Evolutionary conservation across 53 echinoderm and acorn worm species (phyloP).

Genomic region (Stichopus horrens): DNA sequence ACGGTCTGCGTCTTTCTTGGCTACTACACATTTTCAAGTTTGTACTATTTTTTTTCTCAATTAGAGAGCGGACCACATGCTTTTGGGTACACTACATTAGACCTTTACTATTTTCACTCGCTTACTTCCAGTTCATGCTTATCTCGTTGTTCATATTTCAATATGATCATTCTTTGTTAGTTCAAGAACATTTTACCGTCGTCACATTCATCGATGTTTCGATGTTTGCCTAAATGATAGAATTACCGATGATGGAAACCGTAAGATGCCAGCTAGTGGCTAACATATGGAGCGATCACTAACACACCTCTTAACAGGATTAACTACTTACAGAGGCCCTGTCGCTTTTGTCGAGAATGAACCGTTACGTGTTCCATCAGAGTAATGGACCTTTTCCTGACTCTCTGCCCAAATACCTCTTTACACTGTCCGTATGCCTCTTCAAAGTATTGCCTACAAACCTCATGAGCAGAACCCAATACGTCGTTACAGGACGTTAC

Average conservation of each 20-base stretch:
- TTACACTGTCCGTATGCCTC: constrained; percentile 64
- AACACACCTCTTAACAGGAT: background rate
- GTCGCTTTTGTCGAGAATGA: background rate
- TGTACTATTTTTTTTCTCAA: no score
- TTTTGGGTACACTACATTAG: no score
- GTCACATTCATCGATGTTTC: background rate
- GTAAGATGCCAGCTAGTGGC: background rate
- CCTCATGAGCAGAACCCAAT: constrained; percentile 56
- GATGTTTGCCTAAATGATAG: background rate
- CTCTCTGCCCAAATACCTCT: background rate
- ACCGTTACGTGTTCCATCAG: background rate
- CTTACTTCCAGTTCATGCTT: no score
- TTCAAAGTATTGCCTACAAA: constrained; percentile 54
- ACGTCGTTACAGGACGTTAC: constrained; percentile 59
- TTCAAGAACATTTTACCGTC: no score
- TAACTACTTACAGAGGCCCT: constrained; percentile 5
- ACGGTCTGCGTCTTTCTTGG: no score
- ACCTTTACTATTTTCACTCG: no score
- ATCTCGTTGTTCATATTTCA: no score
- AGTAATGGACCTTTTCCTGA: background rate
- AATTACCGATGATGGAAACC: background rate
- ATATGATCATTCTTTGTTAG: background rate
- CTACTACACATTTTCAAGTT: no score
- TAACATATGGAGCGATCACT: no score
- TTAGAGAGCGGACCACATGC: no score